Conservation (phyloP, 2,113 vertebrate genomes). For the Ictalurus punctatus region DNA sequence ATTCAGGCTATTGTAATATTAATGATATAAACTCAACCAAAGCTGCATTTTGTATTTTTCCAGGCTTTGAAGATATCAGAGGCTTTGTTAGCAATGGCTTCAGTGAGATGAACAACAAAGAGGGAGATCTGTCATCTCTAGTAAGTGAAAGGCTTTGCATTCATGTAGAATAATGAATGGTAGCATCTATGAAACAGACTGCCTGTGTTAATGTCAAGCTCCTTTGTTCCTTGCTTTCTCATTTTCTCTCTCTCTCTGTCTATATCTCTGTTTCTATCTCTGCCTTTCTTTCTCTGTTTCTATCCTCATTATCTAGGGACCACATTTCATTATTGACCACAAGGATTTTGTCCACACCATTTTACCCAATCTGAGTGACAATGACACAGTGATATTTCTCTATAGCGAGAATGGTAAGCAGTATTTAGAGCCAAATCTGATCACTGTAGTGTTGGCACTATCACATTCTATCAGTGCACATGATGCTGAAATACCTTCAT, state of each 20-base stretch:
- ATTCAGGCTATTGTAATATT: constrained; percentile 16
- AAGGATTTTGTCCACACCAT: constrained; percentile 71
- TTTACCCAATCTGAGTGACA: constrained; percentile 66
- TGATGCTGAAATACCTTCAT: neutral
- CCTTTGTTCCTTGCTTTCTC: neutral
- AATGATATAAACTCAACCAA: constrained; percentile 6
- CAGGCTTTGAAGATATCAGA: constrained; percentile 72
- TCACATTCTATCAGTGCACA: neutral
- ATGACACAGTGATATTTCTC: constrained; percentile 74
- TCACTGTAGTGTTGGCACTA: neutral
- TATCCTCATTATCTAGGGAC: constrained; percentile 60
- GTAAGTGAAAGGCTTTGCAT: constrained; percentile 57
- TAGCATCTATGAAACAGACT: constrained; percentile 10
- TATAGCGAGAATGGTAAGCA: constrained; percentile 74
- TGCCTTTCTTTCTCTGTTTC: neutral
- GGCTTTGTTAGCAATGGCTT: constrained; percentile 76
- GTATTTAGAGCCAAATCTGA: neutral
- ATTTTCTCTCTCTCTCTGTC: constrained; percentile 7
- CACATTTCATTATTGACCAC: constrained; percentile 71
- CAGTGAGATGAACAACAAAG: constrained; percentile 72
- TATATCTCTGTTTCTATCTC: constrained; percentile 20
- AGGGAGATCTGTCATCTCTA: constrained; percentile 71
- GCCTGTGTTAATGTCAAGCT: constrained; percentile 11
- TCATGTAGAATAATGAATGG: constrained; percentile 16
- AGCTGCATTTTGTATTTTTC: constrained; percentile 16